Conservation (phyloP, 2,113 vertebrate species). For the Xenopus tropicalis region DNA sequence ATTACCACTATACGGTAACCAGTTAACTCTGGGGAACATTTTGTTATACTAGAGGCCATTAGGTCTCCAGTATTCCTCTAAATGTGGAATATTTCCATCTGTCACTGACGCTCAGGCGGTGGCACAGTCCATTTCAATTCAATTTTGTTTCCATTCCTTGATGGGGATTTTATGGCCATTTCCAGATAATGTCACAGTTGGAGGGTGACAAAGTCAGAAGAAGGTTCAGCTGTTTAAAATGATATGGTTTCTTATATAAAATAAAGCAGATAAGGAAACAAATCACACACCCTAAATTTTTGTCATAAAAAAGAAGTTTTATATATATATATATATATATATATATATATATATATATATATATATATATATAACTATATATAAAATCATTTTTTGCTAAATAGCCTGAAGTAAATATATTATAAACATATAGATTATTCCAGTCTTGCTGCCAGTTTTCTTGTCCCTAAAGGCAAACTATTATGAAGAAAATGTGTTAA, state of each 20-base stretch:
- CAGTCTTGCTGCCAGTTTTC: neutral
- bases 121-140: slow-evolving; percentile 52
- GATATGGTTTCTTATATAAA: slow-evolving; percentile 44
- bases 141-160: slow-evolving; percentile 58
- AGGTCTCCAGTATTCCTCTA: too few relatives aligned
- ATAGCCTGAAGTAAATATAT: neutral
- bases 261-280: slow-evolving; percentile 39
- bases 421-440: neutral
- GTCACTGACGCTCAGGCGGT: slow-evolving; percentile 43
- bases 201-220: slow-evolving; percentile 52
- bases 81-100: slow-evolving; percentile 49
- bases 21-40: too few relatives aligned
- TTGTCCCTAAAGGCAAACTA: neutral
- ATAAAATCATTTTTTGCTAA: neutral
- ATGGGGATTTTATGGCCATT: slow-evolving; percentile 57
- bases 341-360: too few relatives aligned
- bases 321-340: too few relatives aligned
- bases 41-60: too few relatives aligned
- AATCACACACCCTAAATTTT: slow-evolving; percentile 37
- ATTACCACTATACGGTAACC: too few relatives aligned
- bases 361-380: too few relatives aligned
- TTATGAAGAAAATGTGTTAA: neutral
- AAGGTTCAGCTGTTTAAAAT: slow-evolving; percentile 55
- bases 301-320: neutral
- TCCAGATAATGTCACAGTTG: slow-evolving; percentile 54